Base-by-base conservation (phyloP, 2,113 vertebrate genomes). In the Motacilla tschutschensis region DNA sequence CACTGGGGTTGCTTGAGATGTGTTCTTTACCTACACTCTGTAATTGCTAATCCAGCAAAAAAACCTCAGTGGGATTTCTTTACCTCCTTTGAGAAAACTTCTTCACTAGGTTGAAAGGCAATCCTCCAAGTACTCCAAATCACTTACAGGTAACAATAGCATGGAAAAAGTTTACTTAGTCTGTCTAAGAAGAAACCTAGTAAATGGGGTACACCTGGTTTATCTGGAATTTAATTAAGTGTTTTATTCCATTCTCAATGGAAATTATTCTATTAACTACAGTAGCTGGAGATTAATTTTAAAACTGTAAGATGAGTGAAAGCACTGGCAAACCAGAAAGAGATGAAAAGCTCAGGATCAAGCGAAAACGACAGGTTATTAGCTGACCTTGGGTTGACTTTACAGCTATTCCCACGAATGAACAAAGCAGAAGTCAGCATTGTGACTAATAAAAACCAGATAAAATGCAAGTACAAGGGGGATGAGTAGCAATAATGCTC, bases 121-220 rank as follows among this genome's bases (percentile, higher is more conserved):
- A 93, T 88, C 50, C 43, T 92, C 81, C 81, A 86, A 53, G 76
- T 74, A 35, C 57, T 92, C 73, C 87, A 83, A 41, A 87, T 91
- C 73, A 91, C 73, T 88, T 86, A 63, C 5, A 54, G 29, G 14
- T 81, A 88, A 46, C 38, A 70, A 16, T 17, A 69, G 16, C 41
- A 48, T 17, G 33, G 6, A 47, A 40, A 74, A 90, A 70, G 14
- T 46, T 54, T 73, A 46, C 29, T 57, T 21, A 36, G 14, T 75
- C n/a, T 65, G 28, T 19, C 12, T 26, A 69, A 82, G 20, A 78
- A 64, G 12, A 43, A 60, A 38, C 20, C 29, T 65, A 55, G n/a
- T 35, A 47, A 73, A 54, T 54, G 55, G 18, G n/a, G 35, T 67
- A 71, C 13, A 63, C 14, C 20, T 57, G 26, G 21, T 57, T 76